A percentile compares a stretch with the other conserved stretches of the same genome.
Evolutionary conservation across 2,797 vertebrate species (phyloP).

Genomic region (Enteromius paludinosus): DNA sequence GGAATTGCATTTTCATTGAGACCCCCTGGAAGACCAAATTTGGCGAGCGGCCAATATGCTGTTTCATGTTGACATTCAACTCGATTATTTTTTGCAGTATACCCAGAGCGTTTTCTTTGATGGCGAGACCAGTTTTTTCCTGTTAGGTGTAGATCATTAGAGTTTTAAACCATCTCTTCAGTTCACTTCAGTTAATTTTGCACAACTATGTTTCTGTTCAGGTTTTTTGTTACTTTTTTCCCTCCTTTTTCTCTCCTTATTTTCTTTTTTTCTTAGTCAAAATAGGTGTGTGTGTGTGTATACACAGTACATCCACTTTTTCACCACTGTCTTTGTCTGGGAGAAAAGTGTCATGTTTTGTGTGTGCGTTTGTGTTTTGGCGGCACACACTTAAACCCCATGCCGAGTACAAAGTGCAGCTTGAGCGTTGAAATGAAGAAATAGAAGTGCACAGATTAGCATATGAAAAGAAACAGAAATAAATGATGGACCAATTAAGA

Average conservation of each 20-base stretch:
- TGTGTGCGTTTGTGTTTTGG: neutral
- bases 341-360: neutral
- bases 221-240: neutral
- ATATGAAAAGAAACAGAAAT: slow-evolving; percentile 1
- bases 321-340: neutral
- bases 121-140: neutral
- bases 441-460: slow-evolving; percentile 4
- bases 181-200: neutral
- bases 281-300: neutral
- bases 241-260: neutral
- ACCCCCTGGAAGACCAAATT: too few relatives aligned
- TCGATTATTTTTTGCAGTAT: neutral
- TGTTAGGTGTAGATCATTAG: neutral
- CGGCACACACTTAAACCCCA: neutral
- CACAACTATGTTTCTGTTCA: neutral
- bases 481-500: slow-evolving; percentile 10
- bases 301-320: neutral
- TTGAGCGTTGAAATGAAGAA: slow-evolving; percentile 29
- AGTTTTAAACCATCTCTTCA: neutral
- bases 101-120: slow-evolving; percentile 10
- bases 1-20: too few relatives aligned
- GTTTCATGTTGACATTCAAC: neutral
- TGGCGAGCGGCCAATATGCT: too few relatives aligned
- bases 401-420: slow-evolving; percentile 21
- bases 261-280: neutral